Percentiles rank a stretch among this genome's conserved stretches.
phyloP scores from a whole-genome alignment of 2,113 vertebrate species.

The Isurus oxyrinchus region DNA sequence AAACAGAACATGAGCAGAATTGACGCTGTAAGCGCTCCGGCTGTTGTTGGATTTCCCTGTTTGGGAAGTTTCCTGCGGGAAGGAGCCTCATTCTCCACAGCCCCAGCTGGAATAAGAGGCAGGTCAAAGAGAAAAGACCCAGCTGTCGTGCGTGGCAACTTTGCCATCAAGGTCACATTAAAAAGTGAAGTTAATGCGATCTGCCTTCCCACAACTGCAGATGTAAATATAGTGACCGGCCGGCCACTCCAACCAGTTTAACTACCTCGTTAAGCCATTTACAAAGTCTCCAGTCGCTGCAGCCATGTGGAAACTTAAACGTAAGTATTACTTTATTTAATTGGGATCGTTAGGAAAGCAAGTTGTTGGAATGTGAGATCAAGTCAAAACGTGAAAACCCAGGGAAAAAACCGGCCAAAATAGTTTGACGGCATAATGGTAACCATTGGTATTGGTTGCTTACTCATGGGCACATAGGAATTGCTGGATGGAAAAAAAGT shows the following conservation, averaged over 20 bases:
- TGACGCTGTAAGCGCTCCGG: not conserved
- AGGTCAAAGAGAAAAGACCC: not conserved
- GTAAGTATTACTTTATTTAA: not conserved
- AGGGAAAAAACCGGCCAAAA: not conserved
- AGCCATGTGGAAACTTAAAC: conserved; percentile 27
- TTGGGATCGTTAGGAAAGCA: not conserved
- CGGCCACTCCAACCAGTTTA: too few species aligned
- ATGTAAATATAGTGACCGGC: not conserved
- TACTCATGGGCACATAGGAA: not conserved
- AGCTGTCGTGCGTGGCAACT: not conserved
- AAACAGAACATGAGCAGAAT: not conserved
- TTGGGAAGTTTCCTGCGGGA: not conserved
- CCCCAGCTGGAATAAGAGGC: too few species aligned
- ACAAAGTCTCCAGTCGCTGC: not conserved
- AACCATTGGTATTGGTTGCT: not conserved
- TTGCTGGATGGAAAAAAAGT: not conserved
- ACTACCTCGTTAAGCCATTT: not conserved
- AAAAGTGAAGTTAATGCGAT: not conserved
- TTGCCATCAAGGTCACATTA: not conserved
- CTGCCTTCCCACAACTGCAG: not conserved
- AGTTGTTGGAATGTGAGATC: not conserved
- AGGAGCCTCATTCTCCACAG: not conserved
- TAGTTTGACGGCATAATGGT: not conserved
- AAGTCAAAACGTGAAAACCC: not conserved
- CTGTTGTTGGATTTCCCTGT: not conserved